These are phyloP conservation scores for Esperia sulphurella DNA, from an alignment of 2,888 invertebrate species.

Conservation along the genomic window DNA sequence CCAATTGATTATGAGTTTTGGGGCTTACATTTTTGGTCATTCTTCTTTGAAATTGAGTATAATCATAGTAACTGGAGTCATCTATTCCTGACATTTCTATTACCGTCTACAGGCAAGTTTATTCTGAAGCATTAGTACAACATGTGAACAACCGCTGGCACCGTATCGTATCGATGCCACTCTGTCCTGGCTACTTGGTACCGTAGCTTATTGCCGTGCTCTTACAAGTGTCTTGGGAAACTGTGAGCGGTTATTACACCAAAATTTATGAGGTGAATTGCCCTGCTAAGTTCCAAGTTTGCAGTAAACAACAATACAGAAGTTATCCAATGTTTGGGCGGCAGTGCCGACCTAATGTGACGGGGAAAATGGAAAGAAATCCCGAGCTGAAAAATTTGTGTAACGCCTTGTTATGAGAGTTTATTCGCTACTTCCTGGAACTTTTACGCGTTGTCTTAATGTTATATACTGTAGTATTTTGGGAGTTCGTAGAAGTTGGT, in stretches of 20 bases:
- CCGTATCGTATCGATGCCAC: constrained; percentile 11
- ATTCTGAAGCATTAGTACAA: constrained; percentile 19
- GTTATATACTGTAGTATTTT: constrained; percentile 9
- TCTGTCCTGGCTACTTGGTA: constrained; percentile 34
- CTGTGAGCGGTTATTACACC: constrained; percentile 73
- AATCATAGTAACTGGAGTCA: background rate
- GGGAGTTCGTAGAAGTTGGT: constrained; percentile 7
- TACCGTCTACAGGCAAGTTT: constrained; percentile 2
- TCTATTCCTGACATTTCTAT: background rate
- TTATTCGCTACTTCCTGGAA: constrained; percentile 42
- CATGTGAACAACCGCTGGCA: constrained; percentile 25
- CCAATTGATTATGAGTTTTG: too few species aligned
- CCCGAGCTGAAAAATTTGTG: constrained; percentile 49
- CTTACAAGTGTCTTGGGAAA: constrained; percentile 73
- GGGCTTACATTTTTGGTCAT: too few species aligned
- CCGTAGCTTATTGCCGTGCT: constrained; percentile 60
- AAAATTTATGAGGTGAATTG: constrained; percentile 73
- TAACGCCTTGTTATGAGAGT: constrained; percentile 48
- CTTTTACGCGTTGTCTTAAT: constrained; percentile 26
- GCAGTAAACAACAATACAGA: constrained; percentile 73
- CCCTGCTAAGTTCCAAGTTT: constrained; percentile 65
- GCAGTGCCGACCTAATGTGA: constrained; percentile 53
- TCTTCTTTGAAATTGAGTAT: background rate
- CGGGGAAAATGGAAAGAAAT: constrained; percentile 54
- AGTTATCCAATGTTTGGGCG: constrained; percentile 63